Conservation (phyloP, 2,888 invertebrate species). For the Adineta ricciae region DNA sequence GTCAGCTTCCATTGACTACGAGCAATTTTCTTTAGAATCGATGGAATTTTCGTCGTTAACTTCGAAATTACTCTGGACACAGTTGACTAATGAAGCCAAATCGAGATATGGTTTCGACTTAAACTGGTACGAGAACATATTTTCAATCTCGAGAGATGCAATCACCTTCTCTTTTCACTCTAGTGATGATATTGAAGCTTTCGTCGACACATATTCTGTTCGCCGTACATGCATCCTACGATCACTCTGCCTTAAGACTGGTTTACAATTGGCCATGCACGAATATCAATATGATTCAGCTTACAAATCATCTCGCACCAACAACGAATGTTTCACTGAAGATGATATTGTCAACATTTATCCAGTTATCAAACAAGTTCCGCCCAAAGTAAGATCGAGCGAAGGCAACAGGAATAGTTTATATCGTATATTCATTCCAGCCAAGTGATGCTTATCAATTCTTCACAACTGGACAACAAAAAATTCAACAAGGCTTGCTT, state of each 20-base stretch:
- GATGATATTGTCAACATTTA: constrained; percentile 91
- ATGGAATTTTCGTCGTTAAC: constrained; percentile 55
- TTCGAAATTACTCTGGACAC: constrained; percentile 74
- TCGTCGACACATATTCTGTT: neutral
- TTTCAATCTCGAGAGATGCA: neutral
- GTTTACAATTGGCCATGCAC: constrained; percentile 75
- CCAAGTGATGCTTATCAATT: constrained; percentile 91
- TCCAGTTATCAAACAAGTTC: constrained; percentile 94
- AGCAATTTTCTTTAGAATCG: neutral
- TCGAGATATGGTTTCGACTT: constrained; percentile 60
- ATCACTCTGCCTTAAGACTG: constrained; percentile 66
- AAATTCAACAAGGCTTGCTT: constrained; percentile 81
- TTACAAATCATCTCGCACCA: neutral
- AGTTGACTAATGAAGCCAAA: constrained; percentile 72
- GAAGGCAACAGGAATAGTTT: neutral
- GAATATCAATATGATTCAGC: constrained; percentile 77
- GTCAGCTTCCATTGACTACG: no score
- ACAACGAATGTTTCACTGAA: constrained; percentile 73
- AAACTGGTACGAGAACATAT: neutral
- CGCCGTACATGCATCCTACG: constrained; percentile 52
- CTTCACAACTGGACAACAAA: constrained; percentile 89
- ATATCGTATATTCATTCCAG: neutral
- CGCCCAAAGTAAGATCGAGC: constrained; percentile 62
- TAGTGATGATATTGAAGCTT: constrained; percentile 16
- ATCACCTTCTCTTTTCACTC: neutral